Conservation (phyloP, 2,797 vertebrate genomes). For the Tokudaia muenninki region DNA sequence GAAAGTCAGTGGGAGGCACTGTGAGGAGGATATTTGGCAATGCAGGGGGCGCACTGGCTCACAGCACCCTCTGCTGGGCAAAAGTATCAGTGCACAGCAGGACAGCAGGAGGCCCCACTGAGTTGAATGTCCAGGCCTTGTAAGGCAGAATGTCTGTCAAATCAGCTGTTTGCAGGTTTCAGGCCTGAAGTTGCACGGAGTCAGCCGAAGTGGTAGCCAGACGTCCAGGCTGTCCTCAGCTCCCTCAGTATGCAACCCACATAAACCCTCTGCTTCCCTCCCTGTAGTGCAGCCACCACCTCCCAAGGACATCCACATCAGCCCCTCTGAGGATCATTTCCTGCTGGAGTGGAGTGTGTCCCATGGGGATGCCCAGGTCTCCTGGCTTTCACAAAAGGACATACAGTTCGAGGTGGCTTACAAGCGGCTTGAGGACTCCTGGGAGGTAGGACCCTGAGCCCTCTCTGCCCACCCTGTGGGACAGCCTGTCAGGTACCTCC, state of each 20-base stretch:
- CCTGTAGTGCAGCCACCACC: constrained; percentile 83
- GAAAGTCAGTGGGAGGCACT: not conserved
- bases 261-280: not conserved
- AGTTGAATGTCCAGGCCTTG: too few species aligned
- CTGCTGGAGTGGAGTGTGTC: constrained; percentile 82
- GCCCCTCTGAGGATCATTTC: constrained; percentile 45
- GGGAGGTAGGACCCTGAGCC: constrained; percentile 85
- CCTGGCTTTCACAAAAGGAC: constrained; percentile 19
- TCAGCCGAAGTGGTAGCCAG: not conserved
- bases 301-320: constrained; percentile 80
- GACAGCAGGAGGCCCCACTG: not conserved
- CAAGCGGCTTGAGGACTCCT: constrained; percentile 83
- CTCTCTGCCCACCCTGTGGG: not conserved
- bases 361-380: not conserved
- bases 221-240: not conserved
- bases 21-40: fast-evolving
- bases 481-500: fast-evolving
- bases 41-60: fast-evolving
- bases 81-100: not conserved
- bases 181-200: not conserved
- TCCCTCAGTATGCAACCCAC: not conserved
- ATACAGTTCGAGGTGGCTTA: constrained; percentile 86
- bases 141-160: not conserved
- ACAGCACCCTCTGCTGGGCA: constrained; percentile 26
- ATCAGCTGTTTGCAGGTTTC: not conserved